Conservation (phyloP, 2,888 invertebrate genomes). For the Limnephilus marmoratus region DNA sequence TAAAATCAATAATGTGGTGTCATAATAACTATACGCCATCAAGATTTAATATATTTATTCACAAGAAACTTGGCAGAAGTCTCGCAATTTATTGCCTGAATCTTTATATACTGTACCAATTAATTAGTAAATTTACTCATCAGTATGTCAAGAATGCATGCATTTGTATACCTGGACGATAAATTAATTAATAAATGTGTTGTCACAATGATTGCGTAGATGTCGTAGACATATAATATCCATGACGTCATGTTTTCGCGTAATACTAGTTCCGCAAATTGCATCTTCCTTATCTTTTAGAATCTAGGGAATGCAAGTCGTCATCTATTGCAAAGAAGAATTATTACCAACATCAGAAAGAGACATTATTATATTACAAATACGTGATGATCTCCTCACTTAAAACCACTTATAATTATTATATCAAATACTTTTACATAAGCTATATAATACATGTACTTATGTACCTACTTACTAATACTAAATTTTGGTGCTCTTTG, state of each 20-base stretch:
- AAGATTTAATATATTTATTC: background rate
- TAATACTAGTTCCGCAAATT: background rate
- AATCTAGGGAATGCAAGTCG: background rate
- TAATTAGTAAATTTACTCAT: background rate
- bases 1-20: background rate
- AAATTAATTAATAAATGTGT: background rate
- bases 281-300: background rate
- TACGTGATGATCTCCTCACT: too few relatives aligned
- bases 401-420: too few relatives aligned
- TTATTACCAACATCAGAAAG: background rate
- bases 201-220: background rate
- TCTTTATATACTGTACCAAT: background rate
- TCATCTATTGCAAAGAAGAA: background rate
- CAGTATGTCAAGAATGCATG: background rate
- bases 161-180: background rate
- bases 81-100: background rate
- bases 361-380: too few relatives aligned
- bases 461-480: too few relatives aligned
- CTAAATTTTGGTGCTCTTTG: too few relatives aligned
- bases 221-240: background rate
- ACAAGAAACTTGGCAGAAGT: background rate
- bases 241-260: background rate
- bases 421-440: too few relatives aligned
- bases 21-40: background rate
- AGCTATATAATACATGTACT: too few relatives aligned